Conservation (phyloP, 2,113 vertebrate genomes). For the Murina feae region DNA sequence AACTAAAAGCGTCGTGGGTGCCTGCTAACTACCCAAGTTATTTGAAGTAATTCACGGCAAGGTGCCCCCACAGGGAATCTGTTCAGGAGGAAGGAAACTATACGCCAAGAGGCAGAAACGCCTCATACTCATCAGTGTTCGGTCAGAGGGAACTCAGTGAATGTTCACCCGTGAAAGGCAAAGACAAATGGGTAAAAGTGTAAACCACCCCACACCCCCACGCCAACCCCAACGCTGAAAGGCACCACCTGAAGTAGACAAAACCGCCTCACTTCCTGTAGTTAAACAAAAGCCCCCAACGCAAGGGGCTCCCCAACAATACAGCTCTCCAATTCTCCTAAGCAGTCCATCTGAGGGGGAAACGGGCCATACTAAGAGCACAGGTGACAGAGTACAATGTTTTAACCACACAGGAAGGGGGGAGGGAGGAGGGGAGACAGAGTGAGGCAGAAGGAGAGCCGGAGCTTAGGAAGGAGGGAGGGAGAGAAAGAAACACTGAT, state of each 20-base stretch:
- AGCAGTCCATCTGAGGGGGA: neutral
- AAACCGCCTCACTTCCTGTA: neutral
- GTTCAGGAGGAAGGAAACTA: neutral
- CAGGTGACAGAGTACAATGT: neutral
- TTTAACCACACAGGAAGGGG: neutral
- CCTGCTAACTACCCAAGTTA: fast-evolving
- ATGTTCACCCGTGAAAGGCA: neutral
- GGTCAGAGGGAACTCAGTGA: neutral
- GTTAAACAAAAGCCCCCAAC: neutral
- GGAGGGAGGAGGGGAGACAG: too few species aligned
- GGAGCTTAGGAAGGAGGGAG: neutral
- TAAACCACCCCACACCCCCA: neutral
- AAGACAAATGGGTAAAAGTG: neutral
- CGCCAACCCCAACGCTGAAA: neutral
- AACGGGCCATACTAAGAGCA: fast-evolving
- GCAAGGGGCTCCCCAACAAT: neutral
- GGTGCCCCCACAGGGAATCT: neutral
- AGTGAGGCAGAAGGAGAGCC: too few species aligned
- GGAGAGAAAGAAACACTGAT: neutral
- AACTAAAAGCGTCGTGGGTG: neutral
- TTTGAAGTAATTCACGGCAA: neutral
- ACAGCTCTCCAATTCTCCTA: neutral
- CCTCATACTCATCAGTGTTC: neutral
- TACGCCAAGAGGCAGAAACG: neutral
- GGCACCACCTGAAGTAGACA: neutral